These are phyloP conservation scores for Tricholaema leucomelas DNA, from an alignment of 2,113 vertebrate species.

Conservation along the genomic window DNA sequence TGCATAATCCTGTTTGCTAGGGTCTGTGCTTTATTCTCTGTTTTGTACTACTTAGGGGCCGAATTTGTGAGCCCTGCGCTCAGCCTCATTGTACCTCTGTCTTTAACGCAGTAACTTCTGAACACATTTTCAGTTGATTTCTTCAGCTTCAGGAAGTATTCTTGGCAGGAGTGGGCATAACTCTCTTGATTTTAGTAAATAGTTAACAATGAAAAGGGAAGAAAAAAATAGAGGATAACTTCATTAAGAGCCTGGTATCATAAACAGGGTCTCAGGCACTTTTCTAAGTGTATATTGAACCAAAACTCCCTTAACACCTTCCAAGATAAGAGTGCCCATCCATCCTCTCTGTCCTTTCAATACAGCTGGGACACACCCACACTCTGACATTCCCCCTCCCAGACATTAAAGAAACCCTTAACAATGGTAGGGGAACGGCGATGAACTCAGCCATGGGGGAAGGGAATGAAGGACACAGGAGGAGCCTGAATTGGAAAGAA, in stretches of 20 bases:
- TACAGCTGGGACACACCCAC: neutral
- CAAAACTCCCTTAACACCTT: neutral
- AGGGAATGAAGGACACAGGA: neutral
- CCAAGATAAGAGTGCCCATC: neutral
- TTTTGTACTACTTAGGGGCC: neutral
- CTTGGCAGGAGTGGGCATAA: neutral
- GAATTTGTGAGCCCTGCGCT: neutral
- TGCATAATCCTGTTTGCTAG: constrained; percentile 12
- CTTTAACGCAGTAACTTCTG: neutral
- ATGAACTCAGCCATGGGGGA: neutral
- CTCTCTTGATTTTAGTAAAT: neutral
- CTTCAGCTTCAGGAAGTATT: neutral
- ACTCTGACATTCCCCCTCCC: neutral
- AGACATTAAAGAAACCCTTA: neutral
- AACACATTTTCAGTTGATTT: neutral
- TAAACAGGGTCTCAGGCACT: neutral
- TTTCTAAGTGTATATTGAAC: neutral
- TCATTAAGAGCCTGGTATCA: neutral
- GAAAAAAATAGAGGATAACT: neutral
- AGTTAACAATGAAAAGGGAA: neutral
- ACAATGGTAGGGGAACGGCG: neutral
- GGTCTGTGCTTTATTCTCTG: neutral
- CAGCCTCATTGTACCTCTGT: neutral
- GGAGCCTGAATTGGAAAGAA: neutral
- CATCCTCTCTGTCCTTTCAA: neutral